Percentiles rank a stretch among this genome's conserved stretches.
Conservation (phyloP, 2,113 vertebrate species). For the Platycercus adscitus region DNA sequence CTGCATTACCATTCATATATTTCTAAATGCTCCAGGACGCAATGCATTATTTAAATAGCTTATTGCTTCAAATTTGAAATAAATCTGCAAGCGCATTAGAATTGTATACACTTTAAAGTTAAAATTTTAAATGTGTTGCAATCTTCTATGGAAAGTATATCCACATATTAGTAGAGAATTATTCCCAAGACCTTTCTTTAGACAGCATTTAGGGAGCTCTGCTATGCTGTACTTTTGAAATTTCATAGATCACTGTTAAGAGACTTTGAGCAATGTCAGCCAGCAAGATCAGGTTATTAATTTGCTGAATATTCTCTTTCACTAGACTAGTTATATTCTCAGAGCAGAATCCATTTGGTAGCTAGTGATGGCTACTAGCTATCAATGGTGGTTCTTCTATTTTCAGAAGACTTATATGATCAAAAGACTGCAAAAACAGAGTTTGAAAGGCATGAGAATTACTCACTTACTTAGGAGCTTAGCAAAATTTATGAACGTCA, state of each 20-base stretch:
- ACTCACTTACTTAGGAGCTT: background rate
- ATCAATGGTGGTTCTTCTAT: background rate
- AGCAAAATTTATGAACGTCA: background rate
- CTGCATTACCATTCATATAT: background rate
- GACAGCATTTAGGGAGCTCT: background rate
- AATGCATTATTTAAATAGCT: background rate
- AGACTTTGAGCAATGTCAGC: background rate
- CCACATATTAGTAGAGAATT: background rate
- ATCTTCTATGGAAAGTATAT: background rate
- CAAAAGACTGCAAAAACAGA: background rate
- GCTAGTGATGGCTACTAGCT: background rate
- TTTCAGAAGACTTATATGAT: background rate
- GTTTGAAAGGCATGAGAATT: background rate
- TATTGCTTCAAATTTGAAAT: background rate
- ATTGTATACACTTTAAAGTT: background rate
- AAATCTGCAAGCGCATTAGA: background rate
- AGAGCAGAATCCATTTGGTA: background rate
- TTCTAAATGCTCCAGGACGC: background rate
- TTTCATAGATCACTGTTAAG: background rate
- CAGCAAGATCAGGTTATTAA: background rate
- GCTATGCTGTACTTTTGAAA: background rate
- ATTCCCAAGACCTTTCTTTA: background rate
- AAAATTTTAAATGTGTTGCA: background rate
- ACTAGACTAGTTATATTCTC: background rate
- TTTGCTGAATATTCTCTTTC: background rate